phyloP scores from a whole-genome alignment of 53 echinoderm and acorn worm genomes.

The Zoroaster sp. region DNA sequence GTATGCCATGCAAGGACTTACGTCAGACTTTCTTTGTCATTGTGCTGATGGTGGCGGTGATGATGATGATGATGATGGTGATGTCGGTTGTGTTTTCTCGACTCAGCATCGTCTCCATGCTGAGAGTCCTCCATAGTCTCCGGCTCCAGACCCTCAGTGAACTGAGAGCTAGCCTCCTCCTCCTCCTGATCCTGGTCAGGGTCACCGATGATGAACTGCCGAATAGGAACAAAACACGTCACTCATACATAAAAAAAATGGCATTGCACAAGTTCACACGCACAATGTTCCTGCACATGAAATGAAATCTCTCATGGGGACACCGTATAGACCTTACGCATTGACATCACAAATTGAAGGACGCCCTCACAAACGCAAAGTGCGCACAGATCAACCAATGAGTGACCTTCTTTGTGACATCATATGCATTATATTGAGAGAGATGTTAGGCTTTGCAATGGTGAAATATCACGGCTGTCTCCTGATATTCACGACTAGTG shows the following conservation, averaged over 20 bases:
- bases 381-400: too few relatives aligned
- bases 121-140: neutral
- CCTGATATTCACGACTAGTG: too few relatives aligned
- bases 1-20: neutral
- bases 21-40: slow-evolving; percentile 41
- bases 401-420: too few relatives aligned
- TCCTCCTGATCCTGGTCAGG: slow-evolving; percentile 65
- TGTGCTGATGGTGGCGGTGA: slow-evolving; percentile 62
- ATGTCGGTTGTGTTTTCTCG: slow-evolving; percentile 27
- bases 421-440: too few relatives aligned
- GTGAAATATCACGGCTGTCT: too few relatives aligned
- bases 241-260: too few relatives aligned
- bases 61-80: slow-evolving; percentile 54
- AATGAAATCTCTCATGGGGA: too few relatives aligned
- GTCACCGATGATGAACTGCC: slow-evolving; percentile 72
- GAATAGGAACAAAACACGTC: neutral
- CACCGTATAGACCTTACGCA: too few relatives aligned
- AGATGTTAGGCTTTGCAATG: too few relatives aligned
- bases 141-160: neutral
- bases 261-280: too few relatives aligned
- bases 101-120: neutral
- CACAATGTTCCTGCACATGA: too few relatives aligned
- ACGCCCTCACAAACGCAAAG: neutral
- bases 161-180: neutral
- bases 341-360: neutral